Evolutionary conservation across 1,140 invertebrate genomes (phyloP).

Genomic region (Andrena cerasifolii): DNA sequence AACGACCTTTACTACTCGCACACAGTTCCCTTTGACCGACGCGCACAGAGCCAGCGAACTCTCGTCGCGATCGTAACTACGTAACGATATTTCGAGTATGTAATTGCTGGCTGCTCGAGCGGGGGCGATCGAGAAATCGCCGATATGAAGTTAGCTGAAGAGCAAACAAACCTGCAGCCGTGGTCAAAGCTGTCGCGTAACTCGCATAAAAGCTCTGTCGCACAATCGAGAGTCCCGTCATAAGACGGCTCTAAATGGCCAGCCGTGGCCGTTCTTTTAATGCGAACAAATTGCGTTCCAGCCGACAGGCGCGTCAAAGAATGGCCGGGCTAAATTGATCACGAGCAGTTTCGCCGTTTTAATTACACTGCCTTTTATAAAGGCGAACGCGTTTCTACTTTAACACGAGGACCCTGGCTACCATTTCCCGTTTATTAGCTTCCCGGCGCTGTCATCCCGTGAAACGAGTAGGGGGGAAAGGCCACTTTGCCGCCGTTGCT

Average conservation of each 20-base stretch:
- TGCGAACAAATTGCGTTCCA: conserved; percentile 14
- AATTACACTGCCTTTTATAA: conserved; percentile 32
- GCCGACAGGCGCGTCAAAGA: conserved; percentile 12
- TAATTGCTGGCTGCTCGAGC: too few species aligned
- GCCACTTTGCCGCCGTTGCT: background rate
- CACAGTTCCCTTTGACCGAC: too few species aligned
- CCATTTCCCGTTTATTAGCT: conserved; percentile 26
- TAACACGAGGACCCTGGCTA: conserved; percentile 3
- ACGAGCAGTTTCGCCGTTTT: conserved; percentile 38
- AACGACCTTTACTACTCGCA: background rate
- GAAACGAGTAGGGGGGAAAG: background rate
- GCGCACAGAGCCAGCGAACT: too few species aligned
- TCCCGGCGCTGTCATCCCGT: conserved; percentile 6
- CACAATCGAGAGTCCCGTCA: background rate
- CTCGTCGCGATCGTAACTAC: background rate
- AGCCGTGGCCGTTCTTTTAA: background rate
- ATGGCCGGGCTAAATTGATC: conserved; percentile 30
- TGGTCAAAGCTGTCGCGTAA: background rate
- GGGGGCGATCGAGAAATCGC: background rate
- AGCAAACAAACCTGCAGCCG: background rate
- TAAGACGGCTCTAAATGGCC: conserved; percentile 7
- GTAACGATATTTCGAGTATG: background rate
- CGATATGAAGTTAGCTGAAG: background rate
- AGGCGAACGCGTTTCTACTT: conserved; percentile 23
- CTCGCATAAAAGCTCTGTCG: background rate